Base-by-base conservation (phyloP, 1,140 invertebrate species). In the Temnothorax nylanderi region DNA sequence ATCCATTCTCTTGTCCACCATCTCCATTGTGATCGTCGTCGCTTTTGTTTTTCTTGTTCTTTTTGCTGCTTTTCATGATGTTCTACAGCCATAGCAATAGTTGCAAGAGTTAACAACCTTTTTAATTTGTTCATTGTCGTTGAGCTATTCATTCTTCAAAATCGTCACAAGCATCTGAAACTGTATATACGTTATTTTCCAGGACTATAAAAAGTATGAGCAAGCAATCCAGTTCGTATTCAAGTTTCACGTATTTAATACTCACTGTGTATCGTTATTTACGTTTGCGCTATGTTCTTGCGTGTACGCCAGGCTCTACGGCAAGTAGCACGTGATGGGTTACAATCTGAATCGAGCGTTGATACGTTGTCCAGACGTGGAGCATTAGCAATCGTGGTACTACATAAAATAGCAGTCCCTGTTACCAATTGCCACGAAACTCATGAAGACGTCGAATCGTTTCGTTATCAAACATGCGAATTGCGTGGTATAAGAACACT, bases 351-450 rank as follows among this genome's bases (percentile, higher is more conserved):
- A 85, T 92, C 92, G 64, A 86, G 62, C 26, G 92, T 90, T 32
- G 92, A 89, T 65, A 92, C 32, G 75, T 92, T 95, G 47, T 96
- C 94, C 64, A 93, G 92, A 54, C 95, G 92, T 1, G 93, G 89
- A 82, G 94, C 94, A 92, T 96, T 95, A 87, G 96, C 92, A 85
- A 95, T 94, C 0, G 95, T 95, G 1, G 96, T 96, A 86, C 96
- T 96, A 72, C 96, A 95, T 49, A 97, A 93, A 89, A 97, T 97
- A 16, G 97, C 97, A 13, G 96, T 96, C 44, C 96, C 97, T 11
- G 96, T 96, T 69, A 97, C 96, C 92, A 97, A 96, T 91, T 97
- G 97, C 97, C 97, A 97, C 89, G 97, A 97, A 77, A 96, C 96
- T 4, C 94, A 94, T 60, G 95, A 96, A 49, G 96, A 94, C 21